A percentile compares a stretch with the other conserved stretches of the same genome.
Evolutionary conservation across 2,797 vertebrate genomes (phyloP).

Genomic region (Lateolabrax maculatus): DNA sequence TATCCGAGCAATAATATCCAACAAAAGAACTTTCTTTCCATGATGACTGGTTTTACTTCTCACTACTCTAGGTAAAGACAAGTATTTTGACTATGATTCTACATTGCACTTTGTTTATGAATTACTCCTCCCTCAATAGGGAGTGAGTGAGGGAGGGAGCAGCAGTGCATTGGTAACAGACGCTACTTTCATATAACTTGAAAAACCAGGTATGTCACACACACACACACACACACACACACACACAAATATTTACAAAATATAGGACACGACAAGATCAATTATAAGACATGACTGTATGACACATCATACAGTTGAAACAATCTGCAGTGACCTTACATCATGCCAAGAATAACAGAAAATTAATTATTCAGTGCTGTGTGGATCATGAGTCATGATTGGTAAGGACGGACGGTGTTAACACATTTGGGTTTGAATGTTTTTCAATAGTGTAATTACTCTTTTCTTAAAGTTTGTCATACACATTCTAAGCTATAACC

Average conservation of each 20-base stretch:
- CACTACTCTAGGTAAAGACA: neutral
- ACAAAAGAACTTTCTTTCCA: constrained; percentile 46
- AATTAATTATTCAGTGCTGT: neutral
- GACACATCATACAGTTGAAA: neutral
- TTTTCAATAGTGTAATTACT: neutral
- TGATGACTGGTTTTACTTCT: constrained; percentile 23
- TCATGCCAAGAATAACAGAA: neutral
- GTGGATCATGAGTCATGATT: neutral
- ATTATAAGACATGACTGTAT: neutral
- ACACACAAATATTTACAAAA: neutral
- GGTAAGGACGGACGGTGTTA: neutral
- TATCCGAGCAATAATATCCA: constrained; percentile 65
- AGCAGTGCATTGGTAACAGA: no score
- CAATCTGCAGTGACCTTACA: neutral
- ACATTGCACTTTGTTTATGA: neutral
- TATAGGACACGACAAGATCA: neutral
- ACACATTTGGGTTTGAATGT: neutral
- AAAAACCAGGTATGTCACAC: constrained; percentile 33
- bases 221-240: rapidly evolving
- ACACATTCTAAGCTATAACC: neutral
- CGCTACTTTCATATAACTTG: neutral
- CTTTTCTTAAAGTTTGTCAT: neutral
- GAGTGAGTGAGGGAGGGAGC: constrained; percentile 2
- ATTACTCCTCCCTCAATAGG: constrained; percentile 37
- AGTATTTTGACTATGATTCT: neutral